These are phyloP conservation scores for Hypomecis punctinalis DNA, from an alignment of 2,888 invertebrate genomes.

Conservation along the genomic window DNA sequence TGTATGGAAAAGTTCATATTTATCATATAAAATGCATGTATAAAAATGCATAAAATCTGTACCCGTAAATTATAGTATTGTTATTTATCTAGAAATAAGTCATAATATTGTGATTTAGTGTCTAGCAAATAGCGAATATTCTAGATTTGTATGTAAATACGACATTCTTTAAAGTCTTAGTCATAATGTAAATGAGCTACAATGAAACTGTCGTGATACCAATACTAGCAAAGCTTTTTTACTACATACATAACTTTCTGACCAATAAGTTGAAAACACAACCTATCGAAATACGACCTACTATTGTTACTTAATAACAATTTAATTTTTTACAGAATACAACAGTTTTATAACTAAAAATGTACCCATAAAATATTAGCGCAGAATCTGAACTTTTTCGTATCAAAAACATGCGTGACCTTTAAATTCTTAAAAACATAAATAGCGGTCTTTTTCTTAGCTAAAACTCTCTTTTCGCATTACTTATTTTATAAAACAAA, in stretches of 20 bases:
- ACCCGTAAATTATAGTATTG: not conserved
- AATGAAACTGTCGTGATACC: slow-evolving; percentile 25
- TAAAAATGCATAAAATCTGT: not conserved
- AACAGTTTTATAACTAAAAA: too few species aligned
- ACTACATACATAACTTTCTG: not conserved
- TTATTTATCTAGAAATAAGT: not conserved
- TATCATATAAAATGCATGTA: not conserved
- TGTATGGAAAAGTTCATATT: too few species aligned
- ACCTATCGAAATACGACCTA: too few species aligned
- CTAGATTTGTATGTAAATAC: slow-evolving; percentile 23
- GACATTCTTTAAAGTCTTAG: slow-evolving; percentile 43
- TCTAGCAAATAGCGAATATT: not conserved
- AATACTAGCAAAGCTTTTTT: not conserved
- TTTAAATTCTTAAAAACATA: too few species aligned
- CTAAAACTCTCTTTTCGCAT: too few species aligned
- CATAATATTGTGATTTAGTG: not conserved
- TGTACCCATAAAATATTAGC: too few species aligned
- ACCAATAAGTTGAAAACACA: not conserved
- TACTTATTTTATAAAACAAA: not conserved
- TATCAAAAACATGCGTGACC: too few species aligned
- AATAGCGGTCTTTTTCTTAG: too few species aligned
- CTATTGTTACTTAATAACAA: too few species aligned
- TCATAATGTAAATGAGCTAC: slow-evolving; percentile 15
- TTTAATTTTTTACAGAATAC: too few species aligned
- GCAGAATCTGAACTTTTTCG: too few species aligned